Percentiles rank a stretch among this genome's conserved stretches.
Evolutionary conservation across 1,140 invertebrate genomes (phyloP).

Genomic region (Ceratina australensis): DNA sequence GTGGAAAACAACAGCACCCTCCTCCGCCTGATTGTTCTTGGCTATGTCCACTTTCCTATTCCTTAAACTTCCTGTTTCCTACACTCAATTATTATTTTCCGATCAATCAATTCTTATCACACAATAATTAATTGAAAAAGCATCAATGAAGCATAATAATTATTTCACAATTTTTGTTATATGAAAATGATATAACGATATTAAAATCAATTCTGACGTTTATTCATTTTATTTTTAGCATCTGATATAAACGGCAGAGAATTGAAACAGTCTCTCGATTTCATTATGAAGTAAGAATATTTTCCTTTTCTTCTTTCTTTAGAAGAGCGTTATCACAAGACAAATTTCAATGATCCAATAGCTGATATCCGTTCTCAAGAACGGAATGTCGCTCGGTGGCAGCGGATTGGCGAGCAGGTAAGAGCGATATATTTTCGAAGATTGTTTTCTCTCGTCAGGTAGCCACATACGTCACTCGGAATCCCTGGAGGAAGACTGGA

Average conservation of each 20-base stretch:
- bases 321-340: too few species aligned
- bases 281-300: too few species aligned
- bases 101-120: neutral
- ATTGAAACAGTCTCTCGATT: too few species aligned
- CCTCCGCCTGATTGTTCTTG: conserved; percentile 36
- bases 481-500: conserved; percentile 71
- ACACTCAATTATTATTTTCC: neutral
- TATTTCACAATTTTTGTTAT: too few species aligned
- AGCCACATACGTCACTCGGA: conserved; percentile 78
- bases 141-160: too few species aligned
- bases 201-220: too few species aligned
- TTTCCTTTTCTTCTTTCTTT: too few species aligned
- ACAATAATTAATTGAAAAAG: too few species aligned
- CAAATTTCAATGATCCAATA: conserved; percentile 43
- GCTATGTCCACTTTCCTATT: conserved; percentile 4
- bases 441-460: conserved; percentile 81
- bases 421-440: conserved; percentile 78
- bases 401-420: conserved; percentile 41
- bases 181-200: too few species aligned
- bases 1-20: conserved; percentile 66
- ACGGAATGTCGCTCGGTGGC: neutral
- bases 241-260: too few species aligned
- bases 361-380: conserved; percentile 31
- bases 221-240: too few species aligned
- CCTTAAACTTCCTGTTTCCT: conserved; percentile 20